Base-by-base conservation (phyloP, 2,113 vertebrate genomes). In the Rhagologus leucostigma region DNA sequence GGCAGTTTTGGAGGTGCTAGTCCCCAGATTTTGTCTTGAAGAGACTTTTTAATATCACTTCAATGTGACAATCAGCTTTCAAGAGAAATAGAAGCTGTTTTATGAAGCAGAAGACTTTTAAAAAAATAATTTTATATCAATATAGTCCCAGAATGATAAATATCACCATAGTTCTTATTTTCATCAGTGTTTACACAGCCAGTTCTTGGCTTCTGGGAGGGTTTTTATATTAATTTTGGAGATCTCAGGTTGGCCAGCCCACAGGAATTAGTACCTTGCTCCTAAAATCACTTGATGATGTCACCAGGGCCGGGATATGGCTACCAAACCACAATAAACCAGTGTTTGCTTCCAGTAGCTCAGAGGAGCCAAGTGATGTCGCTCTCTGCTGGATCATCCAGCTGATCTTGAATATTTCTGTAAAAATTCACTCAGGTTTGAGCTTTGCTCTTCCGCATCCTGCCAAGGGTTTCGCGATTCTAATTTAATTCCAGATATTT, bases 401-500 rank as follows among this genome's bases (percentile, higher is more conserved):
- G 16, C 30, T 76, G 39, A 21, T 29, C 16, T 39, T 92, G 42
- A 50, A 5, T 53, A 18, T 79, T 69, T 49, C 30, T 20, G 3
- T 39, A 12, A 44, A 69, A 62, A 18, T 49, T 75, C n/a, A 46
- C 19, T 55, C 22, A 13, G n/a, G 26, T 56, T 62, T 69, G 64
- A 84, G 50, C 46, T 87, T 78, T 69, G 30, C n/a, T 82, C 9
- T 47, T 57, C 39, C 6, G 11, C 27, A 2, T 75, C 33, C 32
- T 69, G 24, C 33, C 14, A 9, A 2, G 4, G 32, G 35, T 46
- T 13, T 70, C 0, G 0, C 16, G 2, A 21, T 32, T 79, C 29
- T 30, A 23, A 27, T 42, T 67, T 35, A 59, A 46, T 74, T 42
- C n/a, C n/a, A 70, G 52, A 1, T 57, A 39, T 4, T 60, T 33